Percentiles rank a stretch among this genome's conserved stretches.
phyloP scores from a whole-genome alignment of 2,113 vertebrate species.

The Neoarius graeffei region DNA sequence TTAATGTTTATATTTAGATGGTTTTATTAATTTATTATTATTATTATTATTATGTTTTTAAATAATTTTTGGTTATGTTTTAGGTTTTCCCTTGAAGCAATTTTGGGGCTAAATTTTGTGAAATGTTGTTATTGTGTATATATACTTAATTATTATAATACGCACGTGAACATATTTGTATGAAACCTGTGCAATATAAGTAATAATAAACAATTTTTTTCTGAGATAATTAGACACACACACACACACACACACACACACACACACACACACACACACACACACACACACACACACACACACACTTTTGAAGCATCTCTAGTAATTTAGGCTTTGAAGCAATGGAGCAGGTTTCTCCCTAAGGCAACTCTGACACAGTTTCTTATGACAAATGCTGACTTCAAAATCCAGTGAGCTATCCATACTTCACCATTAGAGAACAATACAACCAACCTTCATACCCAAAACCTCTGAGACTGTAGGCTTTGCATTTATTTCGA shows the following conservation, averaged over 20 bases:
- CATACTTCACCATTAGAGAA: conserved; percentile 32
- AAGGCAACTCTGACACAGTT: conserved; percentile 39
- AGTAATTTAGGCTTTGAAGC: conserved; percentile 18
- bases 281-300: conserved; percentile 24
- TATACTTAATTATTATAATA: too few species aligned
- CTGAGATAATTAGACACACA: conserved; percentile 8
- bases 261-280: conserved; percentile 14
- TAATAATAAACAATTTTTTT: too few species aligned
- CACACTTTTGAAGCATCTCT: not conserved
- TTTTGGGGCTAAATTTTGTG: too few species aligned
- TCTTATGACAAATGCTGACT: conserved; percentile 35
- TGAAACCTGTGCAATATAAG: too few species aligned
- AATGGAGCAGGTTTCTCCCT: conserved; percentile 6
- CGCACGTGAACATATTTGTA: too few species aligned
- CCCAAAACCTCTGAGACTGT: conserved; percentile 4
- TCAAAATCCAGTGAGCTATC: conserved; percentile 24
- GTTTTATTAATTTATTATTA: too few species aligned
- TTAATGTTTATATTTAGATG: too few species aligned
- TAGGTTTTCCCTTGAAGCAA: too few species aligned
- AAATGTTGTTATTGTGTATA: too few species aligned
- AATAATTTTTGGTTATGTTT: too few species aligned
- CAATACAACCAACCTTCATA: conserved; percentile 29
- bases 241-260: conserved; percentile 27
- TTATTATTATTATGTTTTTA: too few species aligned
- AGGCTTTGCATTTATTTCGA: not conserved